phyloP scores from a whole-genome alignment of 2,888 invertebrate species.

The Scaptomyza cyrtandrae region DNA sequence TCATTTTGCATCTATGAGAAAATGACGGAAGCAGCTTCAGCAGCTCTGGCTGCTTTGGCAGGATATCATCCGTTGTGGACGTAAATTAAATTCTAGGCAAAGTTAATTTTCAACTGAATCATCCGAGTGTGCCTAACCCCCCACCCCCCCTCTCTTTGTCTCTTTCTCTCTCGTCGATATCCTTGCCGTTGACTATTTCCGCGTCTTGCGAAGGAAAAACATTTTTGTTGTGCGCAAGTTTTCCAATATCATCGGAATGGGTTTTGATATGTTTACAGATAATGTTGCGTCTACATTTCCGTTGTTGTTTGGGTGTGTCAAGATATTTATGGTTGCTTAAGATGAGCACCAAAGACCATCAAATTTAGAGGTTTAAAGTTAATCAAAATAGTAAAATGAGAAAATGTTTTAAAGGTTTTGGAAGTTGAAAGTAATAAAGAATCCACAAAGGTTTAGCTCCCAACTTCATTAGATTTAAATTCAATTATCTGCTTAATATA shows the following conservation, averaged over 20 bases:
- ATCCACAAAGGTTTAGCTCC: too few species aligned
- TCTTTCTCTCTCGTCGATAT: background rate
- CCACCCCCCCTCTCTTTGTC: background rate
- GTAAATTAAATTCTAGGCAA: conserved; percentile 82
- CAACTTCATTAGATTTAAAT: too few species aligned
- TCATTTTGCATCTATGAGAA: conserved; percentile 69
- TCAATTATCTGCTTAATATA: too few species aligned
- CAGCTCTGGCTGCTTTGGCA: conserved; percentile 65
- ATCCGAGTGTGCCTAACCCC: too few species aligned
- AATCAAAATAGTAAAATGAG: background rate
- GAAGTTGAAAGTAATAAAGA: too few species aligned
- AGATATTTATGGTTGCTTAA: background rate
- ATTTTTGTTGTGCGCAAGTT: conserved; percentile 24
- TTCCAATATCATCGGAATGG: conserved; percentile 14
- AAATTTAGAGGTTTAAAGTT: background rate
- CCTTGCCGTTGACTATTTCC: conserved; percentile 49
- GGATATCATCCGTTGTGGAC: conserved; percentile 82
- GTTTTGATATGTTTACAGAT: background rate
- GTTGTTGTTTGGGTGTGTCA: background rate
- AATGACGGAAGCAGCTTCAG: conserved; percentile 80
- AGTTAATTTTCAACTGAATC: conserved; percentile 68
- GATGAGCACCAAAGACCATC: background rate
- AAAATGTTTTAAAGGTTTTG: too few species aligned
- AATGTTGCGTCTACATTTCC: background rate
- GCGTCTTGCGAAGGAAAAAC: conserved; percentile 43